Evolutionary conservation across 2,888 invertebrate genomes (phyloP).

Genomic region (Amphimallon solstitiale): DNA sequence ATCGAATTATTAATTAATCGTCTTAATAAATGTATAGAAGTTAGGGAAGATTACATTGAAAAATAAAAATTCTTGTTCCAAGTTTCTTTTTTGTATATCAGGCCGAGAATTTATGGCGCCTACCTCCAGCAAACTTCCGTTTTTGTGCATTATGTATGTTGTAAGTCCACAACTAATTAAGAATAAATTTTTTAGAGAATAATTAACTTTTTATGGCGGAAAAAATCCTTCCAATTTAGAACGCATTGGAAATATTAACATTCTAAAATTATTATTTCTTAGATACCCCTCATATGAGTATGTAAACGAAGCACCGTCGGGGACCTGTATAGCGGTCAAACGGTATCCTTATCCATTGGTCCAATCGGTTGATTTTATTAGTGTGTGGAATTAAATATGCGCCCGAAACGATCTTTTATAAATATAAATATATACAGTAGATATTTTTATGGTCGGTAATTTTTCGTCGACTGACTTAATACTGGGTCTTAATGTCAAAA

Average conservation of each 20-base stretch:
- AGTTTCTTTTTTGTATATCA: no score
- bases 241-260: background rate
- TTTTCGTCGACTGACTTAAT: slow-evolving; percentile 32
- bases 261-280: background rate
- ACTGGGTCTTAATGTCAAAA: slow-evolving; percentile 27
- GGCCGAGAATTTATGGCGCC: no score
- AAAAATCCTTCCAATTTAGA: background rate
- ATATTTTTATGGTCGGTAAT: slow-evolving; percentile 27
- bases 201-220: no score
- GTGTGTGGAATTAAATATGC: slow-evolving; percentile 29
- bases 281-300: slow-evolving; percentile 9
- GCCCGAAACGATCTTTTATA: slow-evolving; percentile 20
- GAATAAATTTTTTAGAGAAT: no score
- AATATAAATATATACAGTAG: slow-evolving; percentile 30
- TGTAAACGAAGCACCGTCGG: background rate
- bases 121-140: no score
- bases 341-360: slow-evolving; percentile 5
- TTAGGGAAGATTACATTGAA: no score
- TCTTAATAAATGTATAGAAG: no score
- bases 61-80: no score
- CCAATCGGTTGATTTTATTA: slow-evolving; percentile 31
- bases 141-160: no score
- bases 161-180: no score
- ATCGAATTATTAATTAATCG: no score
- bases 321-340: background rate